phyloP scores from a whole-genome alignment of 2,797 vertebrate species.

The Glossophaga mutica region DNA sequence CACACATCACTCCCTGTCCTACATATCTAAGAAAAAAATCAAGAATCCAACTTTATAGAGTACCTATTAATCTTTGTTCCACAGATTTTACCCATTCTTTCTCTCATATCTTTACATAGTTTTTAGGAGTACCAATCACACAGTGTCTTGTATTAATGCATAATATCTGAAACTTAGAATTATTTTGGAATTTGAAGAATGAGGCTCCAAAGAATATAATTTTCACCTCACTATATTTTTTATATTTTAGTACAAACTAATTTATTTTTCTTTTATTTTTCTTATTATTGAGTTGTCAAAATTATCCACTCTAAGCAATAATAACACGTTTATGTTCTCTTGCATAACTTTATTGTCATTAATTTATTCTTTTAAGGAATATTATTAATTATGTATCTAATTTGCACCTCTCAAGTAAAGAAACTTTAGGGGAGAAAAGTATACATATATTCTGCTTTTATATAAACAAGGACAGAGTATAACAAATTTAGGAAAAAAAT shows the following conservation, averaged over 20 bases:
- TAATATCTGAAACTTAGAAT: not conserved
- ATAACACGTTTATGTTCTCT: not conserved
- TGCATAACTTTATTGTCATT: not conserved
- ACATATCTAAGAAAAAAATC: constrained; percentile 29
- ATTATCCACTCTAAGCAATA: not conserved
- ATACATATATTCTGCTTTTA: not conserved
- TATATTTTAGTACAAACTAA: not conserved
- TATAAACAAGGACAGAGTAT: not conserved
- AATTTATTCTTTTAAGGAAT: not conserved
- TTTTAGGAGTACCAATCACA: not conserved
- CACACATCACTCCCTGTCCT: not conserved
- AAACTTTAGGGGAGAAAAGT: not conserved
- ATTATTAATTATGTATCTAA: not conserved
- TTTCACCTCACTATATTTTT: not conserved
- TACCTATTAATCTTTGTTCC: not conserved
- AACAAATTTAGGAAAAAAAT: not conserved
- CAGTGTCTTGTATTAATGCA: not conserved
- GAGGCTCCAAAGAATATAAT: not conserved
- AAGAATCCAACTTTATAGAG: not conserved
- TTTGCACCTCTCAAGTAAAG: not conserved
- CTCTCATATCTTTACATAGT: not conserved
- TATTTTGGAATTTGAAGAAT: not conserved
- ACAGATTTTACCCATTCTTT: not conserved
- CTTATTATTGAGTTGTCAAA: not conserved
- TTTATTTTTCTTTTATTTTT: not conserved